Evolutionary conservation across 2,113 vertebrate genomes (phyloP).

Genomic region (Ailuropoda melanoleuca): DNA sequence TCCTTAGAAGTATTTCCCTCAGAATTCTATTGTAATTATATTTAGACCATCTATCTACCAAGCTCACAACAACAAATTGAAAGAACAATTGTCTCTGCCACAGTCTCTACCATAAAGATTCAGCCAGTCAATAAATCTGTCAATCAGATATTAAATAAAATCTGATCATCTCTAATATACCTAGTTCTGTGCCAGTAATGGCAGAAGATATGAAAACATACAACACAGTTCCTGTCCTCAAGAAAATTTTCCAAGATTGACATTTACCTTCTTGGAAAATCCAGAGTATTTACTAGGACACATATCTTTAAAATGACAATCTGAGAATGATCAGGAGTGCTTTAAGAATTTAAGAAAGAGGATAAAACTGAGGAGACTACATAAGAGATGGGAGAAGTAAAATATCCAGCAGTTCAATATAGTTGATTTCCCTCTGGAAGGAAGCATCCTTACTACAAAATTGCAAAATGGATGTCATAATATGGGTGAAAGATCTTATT

Average conservation of each 20-base stretch:
- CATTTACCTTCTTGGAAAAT: background rate
- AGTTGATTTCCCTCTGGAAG: background rate
- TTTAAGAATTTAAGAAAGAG: background rate
- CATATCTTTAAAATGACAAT: background rate
- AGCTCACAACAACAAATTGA: background rate
- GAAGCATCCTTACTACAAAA: background rate
- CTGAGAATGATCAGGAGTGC: background rate
- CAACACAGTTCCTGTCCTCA: background rate
- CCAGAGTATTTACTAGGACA: background rate
- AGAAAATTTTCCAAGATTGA: background rate
- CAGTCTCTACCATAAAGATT: background rate
- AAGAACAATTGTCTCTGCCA: background rate
- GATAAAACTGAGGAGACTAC: background rate
- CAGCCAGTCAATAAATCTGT: background rate
- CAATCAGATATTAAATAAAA: background rate
- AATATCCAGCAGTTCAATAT: background rate
- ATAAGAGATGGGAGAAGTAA: background rate
- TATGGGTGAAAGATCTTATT: background rate
- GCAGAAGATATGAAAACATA: background rate
- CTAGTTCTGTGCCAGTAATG: background rate
- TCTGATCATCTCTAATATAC: background rate
- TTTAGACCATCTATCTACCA: background rate
- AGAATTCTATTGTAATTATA: background rate
- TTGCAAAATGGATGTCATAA: background rate
- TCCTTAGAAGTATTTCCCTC: background rate